Evolutionary conservation across 2,113 vertebrate genomes (phyloP), one percentile per base, ranked within the genome.

Genomic region (Ophiodon elongatus): DNA sequence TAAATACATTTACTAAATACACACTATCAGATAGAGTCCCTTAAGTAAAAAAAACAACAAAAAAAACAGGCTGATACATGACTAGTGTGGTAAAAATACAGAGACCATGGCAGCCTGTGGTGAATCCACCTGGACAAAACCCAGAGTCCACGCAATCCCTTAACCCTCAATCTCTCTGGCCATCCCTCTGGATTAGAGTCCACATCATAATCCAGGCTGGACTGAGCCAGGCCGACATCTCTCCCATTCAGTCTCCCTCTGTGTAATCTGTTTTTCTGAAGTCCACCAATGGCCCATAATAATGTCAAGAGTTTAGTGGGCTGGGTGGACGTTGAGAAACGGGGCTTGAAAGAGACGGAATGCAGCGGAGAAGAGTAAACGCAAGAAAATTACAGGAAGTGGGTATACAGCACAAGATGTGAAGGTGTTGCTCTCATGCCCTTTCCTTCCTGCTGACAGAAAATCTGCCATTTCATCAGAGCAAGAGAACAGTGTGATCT

Each of bases 261-360:
- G 62, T 87, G 67, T 93, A 93, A 95, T 94, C 93, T 93, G 90
- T 88, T 92, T 94, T 90, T 81, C 85, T 76, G 81, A 82, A 84
- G 88, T 88, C 66, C 85, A 82, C 81, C 87, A 76, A 62, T 43
- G 65, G 63, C 73, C 78, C 45, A 56, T 60, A 25, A 37, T 86
- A 82, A 90, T 85, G 84, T 83, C 73, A 52, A 52, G 75, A 43
- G 31, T 39, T 67, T 52, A 19, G 19, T n/a, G 17, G 19, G 65
- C 39, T 21, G 50, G 25, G 52, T 63, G 54, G 39, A 70, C 50
- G 62, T 43, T 67, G 59, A 70, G 67, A 60, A 77, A 67, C 3
- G 15, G 35, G 25, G 60, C 37, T 39, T 52, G 23, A 66, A 67
- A 56, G 33, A 64, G 11, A 41, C 2, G 9, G 27, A 64, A 23